Evolutionary conservation across 1,140 invertebrate species (phyloP).

Genomic region (Stegodyphus dumicola): DNA sequence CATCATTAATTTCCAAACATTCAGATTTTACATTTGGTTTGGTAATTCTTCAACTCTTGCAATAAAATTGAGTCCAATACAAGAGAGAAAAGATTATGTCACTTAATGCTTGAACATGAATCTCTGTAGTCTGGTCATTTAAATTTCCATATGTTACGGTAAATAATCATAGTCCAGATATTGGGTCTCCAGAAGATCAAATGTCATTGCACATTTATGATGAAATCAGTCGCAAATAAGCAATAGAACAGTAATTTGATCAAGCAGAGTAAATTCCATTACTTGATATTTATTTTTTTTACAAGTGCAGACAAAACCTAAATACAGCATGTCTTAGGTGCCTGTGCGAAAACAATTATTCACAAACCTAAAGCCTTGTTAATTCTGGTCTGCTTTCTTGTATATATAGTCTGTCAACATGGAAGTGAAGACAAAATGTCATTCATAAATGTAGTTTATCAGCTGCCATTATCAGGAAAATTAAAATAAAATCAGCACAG

Average conservation of each 20-base stretch:
- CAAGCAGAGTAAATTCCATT: slow-evolving; percentile 23
- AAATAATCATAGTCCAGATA: slow-evolving; percentile 37
- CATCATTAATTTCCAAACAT: slow-evolving; percentile 52
- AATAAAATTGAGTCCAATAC: slow-evolving; percentile 59
- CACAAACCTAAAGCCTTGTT: slow-evolving; percentile 46
- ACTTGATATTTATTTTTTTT: slow-evolving; percentile 33
- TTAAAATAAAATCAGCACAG: neutral
- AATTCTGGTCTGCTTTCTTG: slow-evolving; percentile 49
- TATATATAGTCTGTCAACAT: slow-evolving; percentile 47
- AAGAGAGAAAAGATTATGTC: slow-evolving; percentile 57
- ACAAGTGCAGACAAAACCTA: slow-evolving; percentile 59
- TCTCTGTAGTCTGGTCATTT: slow-evolving; percentile 34
- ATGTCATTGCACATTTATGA: slow-evolving; percentile 18
- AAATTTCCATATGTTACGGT: slow-evolving; percentile 32
- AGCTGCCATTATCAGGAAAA: slow-evolving; percentile 56
- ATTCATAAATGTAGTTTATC: slow-evolving; percentile 55
- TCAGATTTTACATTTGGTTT: slow-evolving; percentile 25
- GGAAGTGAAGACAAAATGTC: slow-evolving; percentile 53
- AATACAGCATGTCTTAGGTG: slow-evolving; percentile 55
- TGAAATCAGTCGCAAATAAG: slow-evolving; percentile 56
- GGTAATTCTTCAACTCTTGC: slow-evolving; percentile 56
- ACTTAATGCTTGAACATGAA: slow-evolving; percentile 28
- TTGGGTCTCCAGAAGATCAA: slow-evolving; percentile 18
- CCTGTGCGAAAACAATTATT: slow-evolving; percentile 56
- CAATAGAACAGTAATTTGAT: slow-evolving; percentile 47